phyloP scores from a whole-genome alignment of 2,113 vertebrate genomes.

The Pedetes capensis region DNA sequence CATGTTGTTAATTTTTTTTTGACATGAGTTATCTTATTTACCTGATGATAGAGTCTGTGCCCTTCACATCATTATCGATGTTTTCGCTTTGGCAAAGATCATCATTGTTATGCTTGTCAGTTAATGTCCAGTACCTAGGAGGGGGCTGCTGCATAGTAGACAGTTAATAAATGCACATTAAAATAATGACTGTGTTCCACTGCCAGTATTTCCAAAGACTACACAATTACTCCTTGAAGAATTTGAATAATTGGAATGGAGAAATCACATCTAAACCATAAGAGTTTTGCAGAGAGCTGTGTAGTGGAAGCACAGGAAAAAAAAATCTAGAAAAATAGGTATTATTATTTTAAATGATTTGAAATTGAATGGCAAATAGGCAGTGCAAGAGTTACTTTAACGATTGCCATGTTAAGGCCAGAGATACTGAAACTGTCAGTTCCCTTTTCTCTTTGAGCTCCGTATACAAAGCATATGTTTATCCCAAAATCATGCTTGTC shows the following conservation, averaged over 20 bases:
- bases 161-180: neutral
- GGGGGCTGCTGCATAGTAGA: neutral
- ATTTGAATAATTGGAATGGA: neutral
- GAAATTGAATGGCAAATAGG: neutral
- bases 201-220: neutral
- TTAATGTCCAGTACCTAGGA: neutral
- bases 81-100: neutral
- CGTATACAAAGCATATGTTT: neutral
- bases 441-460: neutral
- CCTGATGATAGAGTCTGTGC: neutral
- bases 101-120: neutral
- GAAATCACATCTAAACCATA: neutral
- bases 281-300: neutral
- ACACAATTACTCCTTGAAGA: neutral
- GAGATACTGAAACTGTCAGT: neutral
- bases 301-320: neutral
- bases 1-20: neutral
- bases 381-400: neutral
- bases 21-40: neutral
- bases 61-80: neutral
- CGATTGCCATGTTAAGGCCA: neutral
- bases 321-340: neutral
- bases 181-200: neutral
- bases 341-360: neutral
- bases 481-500: neutral